These are phyloP conservation scores for Nymphicus hollandicus DNA, from an alignment of 2,113 vertebrate genomes.

Conservation along the genomic window DNA sequence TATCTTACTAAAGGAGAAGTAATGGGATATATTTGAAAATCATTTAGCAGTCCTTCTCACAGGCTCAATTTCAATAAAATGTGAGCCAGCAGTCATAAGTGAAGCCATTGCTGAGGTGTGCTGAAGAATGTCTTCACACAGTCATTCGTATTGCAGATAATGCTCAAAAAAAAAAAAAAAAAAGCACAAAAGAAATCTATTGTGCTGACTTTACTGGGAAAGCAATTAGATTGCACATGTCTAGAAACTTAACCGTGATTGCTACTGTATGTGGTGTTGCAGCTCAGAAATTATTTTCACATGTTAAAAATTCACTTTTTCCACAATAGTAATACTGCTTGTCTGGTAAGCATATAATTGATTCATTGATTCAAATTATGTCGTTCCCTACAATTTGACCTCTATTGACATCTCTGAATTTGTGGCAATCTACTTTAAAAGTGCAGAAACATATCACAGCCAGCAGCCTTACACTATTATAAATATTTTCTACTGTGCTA, in stretches of 20 bases:
- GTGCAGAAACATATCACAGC: constrained; percentile 40
- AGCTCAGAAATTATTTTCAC: constrained; percentile 40
- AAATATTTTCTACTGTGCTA: constrained; percentile 67
- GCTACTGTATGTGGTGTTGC: not conserved
- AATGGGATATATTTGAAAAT: not conserved
- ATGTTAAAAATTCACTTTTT: constrained; percentile 45
- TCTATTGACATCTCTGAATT: constrained; percentile 33
- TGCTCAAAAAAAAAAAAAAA: not conserved
- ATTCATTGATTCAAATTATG: constrained; percentile 29
- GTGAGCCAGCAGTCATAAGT: not conserved
- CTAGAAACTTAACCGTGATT: constrained; percentile 12
- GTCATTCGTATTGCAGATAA: not conserved
- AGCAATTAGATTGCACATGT: not conserved
- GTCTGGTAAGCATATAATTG: not conserved
- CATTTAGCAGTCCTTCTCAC: not conserved
- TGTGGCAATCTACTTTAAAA: constrained; percentile 59
- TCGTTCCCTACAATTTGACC: constrained; percentile 37
- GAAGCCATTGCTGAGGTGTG: not conserved
- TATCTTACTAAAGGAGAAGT: not conserved
- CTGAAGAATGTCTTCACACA: not conserved
- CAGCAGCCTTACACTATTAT: constrained; percentile 41
- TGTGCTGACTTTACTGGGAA: not conserved
- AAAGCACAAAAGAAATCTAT: not conserved
- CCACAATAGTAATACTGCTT: constrained; percentile 1
- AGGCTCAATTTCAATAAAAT: not conserved